Conservation (phyloP, 2,113 vertebrate genomes). For the Corythornis cristatus region DNA sequence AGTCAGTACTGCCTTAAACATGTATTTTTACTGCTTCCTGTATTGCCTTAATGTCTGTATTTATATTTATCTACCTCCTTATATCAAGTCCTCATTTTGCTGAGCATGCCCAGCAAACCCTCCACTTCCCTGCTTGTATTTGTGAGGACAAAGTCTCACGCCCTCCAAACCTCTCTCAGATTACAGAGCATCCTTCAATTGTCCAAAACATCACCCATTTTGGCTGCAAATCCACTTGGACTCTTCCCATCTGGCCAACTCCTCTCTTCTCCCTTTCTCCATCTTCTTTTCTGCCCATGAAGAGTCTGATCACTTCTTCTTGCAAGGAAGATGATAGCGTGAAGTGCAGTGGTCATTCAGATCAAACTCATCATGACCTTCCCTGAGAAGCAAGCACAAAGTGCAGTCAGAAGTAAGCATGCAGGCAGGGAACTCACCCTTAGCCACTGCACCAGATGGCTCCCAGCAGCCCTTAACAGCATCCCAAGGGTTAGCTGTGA, state of each 20-base stretch:
- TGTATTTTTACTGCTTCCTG: background rate
- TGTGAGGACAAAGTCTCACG: background rate
- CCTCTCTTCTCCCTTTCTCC: background rate
- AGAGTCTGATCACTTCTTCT: constrained; percentile 3
- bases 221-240: constrained; percentile 20
- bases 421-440: background rate
- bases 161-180: background rate
- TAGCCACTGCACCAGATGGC: background rate
- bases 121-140: background rate
- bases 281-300: background rate
- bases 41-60: background rate
- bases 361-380: constrained; percentile 93
- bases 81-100: background rate
- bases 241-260: background rate
- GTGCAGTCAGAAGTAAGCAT: background rate
- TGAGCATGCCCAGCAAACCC: background rate
- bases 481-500: background rate
- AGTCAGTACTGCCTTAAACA: background rate
- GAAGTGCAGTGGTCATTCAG: constrained; percentile 87
- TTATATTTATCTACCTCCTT: background rate
- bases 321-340: constrained; percentile 79
- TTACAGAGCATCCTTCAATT: background rate
- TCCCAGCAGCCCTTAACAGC: background rate
- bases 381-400: constrained; percentile 77
- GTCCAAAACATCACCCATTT: constrained; percentile 43